Conservation (phyloP, 2,113 vertebrate genomes). For the Piaya cayana region DNA sequence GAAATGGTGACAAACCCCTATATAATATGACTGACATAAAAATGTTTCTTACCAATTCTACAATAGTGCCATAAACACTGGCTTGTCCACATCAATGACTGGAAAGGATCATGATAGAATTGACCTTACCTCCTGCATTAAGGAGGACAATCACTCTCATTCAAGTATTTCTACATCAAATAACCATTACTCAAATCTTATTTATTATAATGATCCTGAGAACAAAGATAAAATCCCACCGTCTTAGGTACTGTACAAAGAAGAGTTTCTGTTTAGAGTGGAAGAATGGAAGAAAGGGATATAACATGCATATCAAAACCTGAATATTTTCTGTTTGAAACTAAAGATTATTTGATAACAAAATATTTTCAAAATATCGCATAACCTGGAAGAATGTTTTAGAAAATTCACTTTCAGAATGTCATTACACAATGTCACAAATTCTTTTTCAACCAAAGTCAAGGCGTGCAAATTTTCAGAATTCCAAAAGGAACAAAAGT, state of each 20-base stretch:
- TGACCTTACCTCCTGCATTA: background rate
- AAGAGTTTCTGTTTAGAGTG: background rate
- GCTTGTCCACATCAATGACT: background rate
- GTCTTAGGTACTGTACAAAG: background rate
- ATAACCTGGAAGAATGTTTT: background rate
- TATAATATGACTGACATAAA: background rate
- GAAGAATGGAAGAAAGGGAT: background rate
- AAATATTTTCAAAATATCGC: background rate
- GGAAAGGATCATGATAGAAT: background rate
- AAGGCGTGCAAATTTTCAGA: background rate
- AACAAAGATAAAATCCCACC: background rate
- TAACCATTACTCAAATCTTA: background rate
- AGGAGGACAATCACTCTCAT: background rate
- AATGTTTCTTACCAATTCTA: background rate
- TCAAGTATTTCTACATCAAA: background rate
- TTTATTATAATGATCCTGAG: background rate
- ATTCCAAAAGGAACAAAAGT: background rate
- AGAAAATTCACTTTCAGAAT: background rate
- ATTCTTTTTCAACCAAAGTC: background rate
- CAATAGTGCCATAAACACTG: background rate
- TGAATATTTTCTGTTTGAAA: background rate
- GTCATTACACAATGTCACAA: background rate
- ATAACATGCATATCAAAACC: background rate
- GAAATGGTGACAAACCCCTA: background rate
- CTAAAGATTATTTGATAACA: background rate